Conservation (phyloP, 2,888 invertebrate species). For the Trichogramma evanescens region DNA sequence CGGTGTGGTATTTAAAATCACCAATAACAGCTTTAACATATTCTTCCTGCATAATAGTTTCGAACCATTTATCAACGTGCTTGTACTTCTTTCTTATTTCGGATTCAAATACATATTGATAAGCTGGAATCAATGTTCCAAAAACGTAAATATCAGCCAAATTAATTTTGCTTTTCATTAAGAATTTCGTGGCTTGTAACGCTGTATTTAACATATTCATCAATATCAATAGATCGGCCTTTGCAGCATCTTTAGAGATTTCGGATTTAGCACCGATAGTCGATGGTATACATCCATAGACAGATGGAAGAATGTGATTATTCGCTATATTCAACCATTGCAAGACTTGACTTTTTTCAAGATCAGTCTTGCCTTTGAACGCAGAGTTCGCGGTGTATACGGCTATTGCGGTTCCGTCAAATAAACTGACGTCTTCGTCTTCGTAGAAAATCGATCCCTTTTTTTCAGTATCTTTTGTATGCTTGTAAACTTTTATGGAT, state of each 20-base stretch:
- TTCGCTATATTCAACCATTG: constrained; percentile 47
- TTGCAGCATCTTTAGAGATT: constrained; percentile 25
- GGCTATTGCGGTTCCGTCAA: constrained; percentile 40
- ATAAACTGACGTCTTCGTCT: constrained; percentile 31
- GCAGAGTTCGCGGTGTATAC: constrained; percentile 38
- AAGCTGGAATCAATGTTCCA: constrained; percentile 39
- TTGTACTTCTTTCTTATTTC: constrained; percentile 31
- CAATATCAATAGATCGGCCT: constrained; percentile 31
- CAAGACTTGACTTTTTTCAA: constrained; percentile 40
- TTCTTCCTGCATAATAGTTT: constrained; percentile 44
- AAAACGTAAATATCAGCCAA: constrained; percentile 47
- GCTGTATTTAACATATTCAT: constrained; percentile 37
- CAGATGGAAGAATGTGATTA: constrained; percentile 37
- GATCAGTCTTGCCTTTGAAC: constrained; percentile 33
- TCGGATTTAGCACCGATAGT: constrained; percentile 4
- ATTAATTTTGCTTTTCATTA: constrained; percentile 45
- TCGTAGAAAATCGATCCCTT: constrained; percentile 25
- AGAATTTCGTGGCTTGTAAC: constrained; percentile 41
- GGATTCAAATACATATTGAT: constrained; percentile 35
- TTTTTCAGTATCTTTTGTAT: constrained; percentile 15
- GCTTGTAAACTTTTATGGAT: constrained; percentile 25
- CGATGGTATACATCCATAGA: constrained; percentile 15
- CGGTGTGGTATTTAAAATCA: constrained; percentile 24
- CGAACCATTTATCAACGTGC: constrained; percentile 47
- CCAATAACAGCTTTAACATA: constrained; percentile 33